Percentiles rank a stretch among this genome's conserved stretches.
Evolutionary conservation across 2,797 vertebrate genomes (phyloP).

Genomic region (Sibirionetta formosa): DNA sequence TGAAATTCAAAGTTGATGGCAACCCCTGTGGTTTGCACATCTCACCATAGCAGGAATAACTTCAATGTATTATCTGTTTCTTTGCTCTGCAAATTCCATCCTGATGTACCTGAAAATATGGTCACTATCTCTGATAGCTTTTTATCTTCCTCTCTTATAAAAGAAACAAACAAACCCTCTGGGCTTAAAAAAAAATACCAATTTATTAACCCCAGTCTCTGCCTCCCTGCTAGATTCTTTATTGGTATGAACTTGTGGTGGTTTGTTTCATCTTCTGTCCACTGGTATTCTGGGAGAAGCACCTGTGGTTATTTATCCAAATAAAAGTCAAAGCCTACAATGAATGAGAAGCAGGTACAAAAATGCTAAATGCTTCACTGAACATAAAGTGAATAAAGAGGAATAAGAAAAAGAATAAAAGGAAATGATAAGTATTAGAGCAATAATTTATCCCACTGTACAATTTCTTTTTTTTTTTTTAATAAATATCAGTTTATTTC

Average conservation of each 20-base stretch:
- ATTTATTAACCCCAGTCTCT: neutral
- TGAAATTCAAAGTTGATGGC: conserved; percentile 6
- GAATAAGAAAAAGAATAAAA: neutral
- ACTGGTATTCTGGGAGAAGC: neutral
- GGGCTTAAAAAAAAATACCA: neutral
- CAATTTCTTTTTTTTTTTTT: too few species aligned
- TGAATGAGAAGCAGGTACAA: neutral
- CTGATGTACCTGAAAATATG: neutral
- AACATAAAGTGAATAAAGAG: neutral
- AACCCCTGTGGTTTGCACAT: neutral
- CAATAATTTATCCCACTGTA: neutral
- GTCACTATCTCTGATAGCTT: neutral
- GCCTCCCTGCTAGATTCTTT: neutral
- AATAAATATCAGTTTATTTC: neutral
- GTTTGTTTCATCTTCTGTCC: neutral
- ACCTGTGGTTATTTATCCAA: neutral
- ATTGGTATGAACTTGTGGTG: neutral
- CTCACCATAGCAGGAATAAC: neutral
- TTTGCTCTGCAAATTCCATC: neutral
- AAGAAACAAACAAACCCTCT: neutral
- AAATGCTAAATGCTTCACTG: neutral
- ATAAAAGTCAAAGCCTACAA: neutral
- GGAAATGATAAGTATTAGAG: neutral
- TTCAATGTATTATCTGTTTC: conserved; percentile 1
- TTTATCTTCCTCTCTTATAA: neutral